Conservation (phyloP, 2,888 invertebrate species). For the Phalera bucephala region DNA sequence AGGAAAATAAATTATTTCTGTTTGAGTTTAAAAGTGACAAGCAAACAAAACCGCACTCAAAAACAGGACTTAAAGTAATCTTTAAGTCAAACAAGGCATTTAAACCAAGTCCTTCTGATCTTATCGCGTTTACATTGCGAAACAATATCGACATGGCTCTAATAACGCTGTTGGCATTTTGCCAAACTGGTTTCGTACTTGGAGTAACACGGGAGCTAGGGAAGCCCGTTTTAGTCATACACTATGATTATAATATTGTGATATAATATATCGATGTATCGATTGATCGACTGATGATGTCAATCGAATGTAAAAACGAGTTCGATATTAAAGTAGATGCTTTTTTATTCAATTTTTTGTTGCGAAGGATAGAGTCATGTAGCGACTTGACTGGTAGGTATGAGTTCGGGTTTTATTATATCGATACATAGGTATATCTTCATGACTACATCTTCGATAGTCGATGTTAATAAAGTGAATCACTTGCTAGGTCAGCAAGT, state of each 20-base stretch:
- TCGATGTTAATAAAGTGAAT: no score
- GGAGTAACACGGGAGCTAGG: slow-evolving; percentile 36
- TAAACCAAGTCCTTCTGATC: slow-evolving; percentile 2
- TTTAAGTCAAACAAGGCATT: background rate
- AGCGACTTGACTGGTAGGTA: no score
- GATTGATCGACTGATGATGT: slow-evolving; percentile 10
- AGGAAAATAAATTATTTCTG: no score
- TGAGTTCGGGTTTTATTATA: no score
- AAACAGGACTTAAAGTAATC: no score
- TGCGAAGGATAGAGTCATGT: no score
- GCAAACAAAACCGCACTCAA: no score
- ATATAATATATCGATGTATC: slow-evolving; percentile 14
- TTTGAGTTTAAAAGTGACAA: no score
- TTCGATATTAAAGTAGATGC: slow-evolving; percentile 6
- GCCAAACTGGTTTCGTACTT: slow-evolving; percentile 23
- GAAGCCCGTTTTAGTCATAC: slow-evolving; percentile 32
- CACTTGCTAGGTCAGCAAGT: no score
- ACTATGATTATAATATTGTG: slow-evolving; percentile 17
- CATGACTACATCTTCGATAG: no score
- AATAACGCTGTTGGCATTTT: no score
- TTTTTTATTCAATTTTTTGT: slow-evolving; percentile 2
- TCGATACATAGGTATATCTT: no score
- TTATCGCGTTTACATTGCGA: background rate
- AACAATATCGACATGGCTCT: background rate
- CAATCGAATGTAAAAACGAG: slow-evolving; percentile 14